Base-by-base conservation (phyloP, 2,888 invertebrate species). In the Mechanitis messenoides region DNA sequence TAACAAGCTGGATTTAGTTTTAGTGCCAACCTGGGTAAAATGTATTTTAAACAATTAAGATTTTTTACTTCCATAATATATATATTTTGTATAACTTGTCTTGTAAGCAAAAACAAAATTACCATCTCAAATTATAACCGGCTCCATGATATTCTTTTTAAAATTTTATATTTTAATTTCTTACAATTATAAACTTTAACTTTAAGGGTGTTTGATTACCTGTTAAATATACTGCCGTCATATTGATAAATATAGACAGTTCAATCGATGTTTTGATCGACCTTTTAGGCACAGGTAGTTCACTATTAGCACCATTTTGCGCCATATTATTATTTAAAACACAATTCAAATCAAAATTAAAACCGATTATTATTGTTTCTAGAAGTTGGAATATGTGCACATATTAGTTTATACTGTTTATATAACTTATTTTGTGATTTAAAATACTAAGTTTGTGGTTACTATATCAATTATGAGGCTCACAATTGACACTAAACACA, bases 171-270 rank as follows among this genome's bases (percentile, higher is more conserved):
- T 20, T 38, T 38, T 38, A 38, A 7, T 38, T 38, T 38, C 38
- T 6, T 38, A 38, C 38, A 54, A 62, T 1, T 20, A 56, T 20
- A 20, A 20, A 20, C 20, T 20, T 20, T 20, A 20, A 20, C 20
- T 20, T 20, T 20, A 20, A 20, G 20, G 20, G 20, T 35, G 35
- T 35, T 47, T n/a, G 71, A 64, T 74, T 78, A 88, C 90, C 82
- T 69, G 84, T 79, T 45, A 90, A 72, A n/a, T 83, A 72, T 50
- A 80, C 61, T 38, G 82, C 79, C 63, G 84, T 61, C 73, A 90
- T 80, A 45, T 78, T 77, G 38, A 85, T 55, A 75, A 90, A 87
- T 68, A 90, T 68, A 63, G 89, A 84, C 45, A 88, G 71, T 73
- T 90, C 90, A 72, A 87, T 72, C 1, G 86, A 81, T 45, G 84